Evolutionary conservation across 2,113 vertebrate genomes (phyloP).

Genomic region (Pluvianellus socialis): DNA sequence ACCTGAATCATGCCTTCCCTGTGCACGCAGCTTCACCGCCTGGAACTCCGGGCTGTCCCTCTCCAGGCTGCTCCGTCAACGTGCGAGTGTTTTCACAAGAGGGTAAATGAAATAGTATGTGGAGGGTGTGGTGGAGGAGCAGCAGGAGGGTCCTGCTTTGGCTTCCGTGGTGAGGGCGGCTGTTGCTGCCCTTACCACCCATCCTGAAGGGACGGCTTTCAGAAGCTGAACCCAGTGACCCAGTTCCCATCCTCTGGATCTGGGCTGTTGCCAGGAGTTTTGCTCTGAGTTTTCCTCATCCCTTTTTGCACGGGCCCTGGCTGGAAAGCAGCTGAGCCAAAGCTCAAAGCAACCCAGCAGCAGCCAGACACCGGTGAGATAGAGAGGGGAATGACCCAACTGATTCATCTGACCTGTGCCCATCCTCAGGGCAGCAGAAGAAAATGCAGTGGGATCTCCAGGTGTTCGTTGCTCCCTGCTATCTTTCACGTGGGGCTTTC

Average conservation of each 20-base stretch:
- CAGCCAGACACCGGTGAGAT: not conserved
- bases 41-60: not conserved
- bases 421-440: not conserved
- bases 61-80: not conserved
- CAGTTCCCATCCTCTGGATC: not conserved
- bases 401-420: not conserved
- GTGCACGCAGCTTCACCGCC: not conserved
- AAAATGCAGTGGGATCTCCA: not conserved
- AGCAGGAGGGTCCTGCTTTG: not conserved
- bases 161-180: not conserved
- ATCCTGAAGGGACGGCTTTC: not conserved
- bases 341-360: not conserved
- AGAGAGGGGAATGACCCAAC: not conserved
- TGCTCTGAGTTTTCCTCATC: not conserved
- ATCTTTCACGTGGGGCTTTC: not conserved
- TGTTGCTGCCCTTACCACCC: not conserved
- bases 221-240: slow-evolving; percentile 5
- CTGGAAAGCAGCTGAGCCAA: not conserved
- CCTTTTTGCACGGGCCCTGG: not conserved
- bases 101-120: not conserved
- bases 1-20: not conserved
- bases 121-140: not conserved
- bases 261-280: not conserved
- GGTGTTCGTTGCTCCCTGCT: not conserved
- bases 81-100: not conserved